These are phyloP conservation scores for Herpailurus yagouaroundi DNA, from an alignment of 2,113 vertebrate species.

Conservation along the genomic window DNA sequence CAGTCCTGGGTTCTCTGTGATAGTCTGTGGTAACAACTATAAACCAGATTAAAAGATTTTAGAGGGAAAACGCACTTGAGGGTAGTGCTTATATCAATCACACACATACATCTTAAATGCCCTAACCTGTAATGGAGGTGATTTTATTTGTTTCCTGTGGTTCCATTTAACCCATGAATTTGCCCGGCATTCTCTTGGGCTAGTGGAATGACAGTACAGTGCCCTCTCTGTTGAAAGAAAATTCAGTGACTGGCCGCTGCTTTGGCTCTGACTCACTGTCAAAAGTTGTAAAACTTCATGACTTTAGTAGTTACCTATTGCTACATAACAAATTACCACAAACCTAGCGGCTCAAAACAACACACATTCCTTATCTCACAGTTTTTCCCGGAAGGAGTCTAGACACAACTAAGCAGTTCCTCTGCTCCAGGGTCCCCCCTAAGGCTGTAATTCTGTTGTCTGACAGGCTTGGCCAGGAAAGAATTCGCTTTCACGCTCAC, in stretches of 20 bases:
- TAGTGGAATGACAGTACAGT: neutral
- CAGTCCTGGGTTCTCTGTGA: neutral
- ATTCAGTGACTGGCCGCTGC: neutral
- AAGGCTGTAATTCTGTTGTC: neutral
- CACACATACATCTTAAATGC: neutral
- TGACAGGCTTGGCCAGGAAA: neutral
- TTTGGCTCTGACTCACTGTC: neutral
- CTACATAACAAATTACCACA: neutral
- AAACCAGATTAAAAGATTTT: neutral
- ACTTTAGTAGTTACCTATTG: neutral
- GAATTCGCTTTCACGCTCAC: neutral
- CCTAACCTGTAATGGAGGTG: neutral
- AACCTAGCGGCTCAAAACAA: neutral
- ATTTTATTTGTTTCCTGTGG: neutral
- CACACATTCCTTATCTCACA: neutral
- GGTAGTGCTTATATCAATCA: neutral
- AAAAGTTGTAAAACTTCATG: conserved; percentile 22
- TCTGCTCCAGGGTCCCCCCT: neutral
- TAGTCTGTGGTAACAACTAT: neutral
- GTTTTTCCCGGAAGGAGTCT: neutral
- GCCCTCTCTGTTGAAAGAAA: neutral
- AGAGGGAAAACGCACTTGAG: neutral
- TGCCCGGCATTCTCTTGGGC: neutral
- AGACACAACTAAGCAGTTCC: neutral
- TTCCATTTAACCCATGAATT: neutral